Conservation (phyloP, 30 jellyfish, hydroid and myxozoan genomes). For the Hydractinia echinata region DNA sequence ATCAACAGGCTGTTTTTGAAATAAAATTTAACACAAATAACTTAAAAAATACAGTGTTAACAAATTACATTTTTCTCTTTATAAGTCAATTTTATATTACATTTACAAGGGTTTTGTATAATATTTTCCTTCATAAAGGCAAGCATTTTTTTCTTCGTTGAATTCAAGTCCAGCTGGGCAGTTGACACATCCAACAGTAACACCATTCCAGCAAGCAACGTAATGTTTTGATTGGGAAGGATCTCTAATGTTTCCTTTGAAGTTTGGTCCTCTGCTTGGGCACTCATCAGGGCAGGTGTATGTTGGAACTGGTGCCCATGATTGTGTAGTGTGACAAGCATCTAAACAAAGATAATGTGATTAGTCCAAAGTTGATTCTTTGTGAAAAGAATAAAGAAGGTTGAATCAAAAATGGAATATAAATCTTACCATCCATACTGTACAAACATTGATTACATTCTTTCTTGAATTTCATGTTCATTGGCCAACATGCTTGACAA, state of each 20-base stretch:
- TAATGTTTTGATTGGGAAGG: constrained; percentile 9
- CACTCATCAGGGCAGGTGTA: constrained; percentile 1
- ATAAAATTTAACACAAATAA: no score
- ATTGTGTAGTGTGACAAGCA: background rate
- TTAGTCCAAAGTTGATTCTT: background rate
- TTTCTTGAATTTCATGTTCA: background rate
- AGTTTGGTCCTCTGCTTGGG: constrained; percentile 13
- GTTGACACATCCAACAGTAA: constrained; percentile 26
- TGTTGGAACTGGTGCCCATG: background rate
- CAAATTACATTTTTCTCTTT: no score
- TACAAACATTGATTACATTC: constrained; percentile 30
- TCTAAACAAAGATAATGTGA: background rate
- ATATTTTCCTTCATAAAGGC: constrained; percentile 14
- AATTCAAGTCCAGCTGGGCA: constrained; percentile 36
- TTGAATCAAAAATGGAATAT: background rate
- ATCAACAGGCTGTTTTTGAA: no score
- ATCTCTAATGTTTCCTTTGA: constrained; percentile 1
- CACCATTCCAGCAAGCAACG: constrained; percentile 41
- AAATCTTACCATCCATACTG: background rate
- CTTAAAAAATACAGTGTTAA: no score
- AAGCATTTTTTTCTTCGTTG: constrained; percentile 26
- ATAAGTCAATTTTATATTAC: background rate
- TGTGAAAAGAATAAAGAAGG: background rate
- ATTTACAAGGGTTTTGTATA: constrained; percentile 1
- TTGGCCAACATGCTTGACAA: constrained; percentile 46